These are phyloP conservation scores for Telenomus remus DNA, from an alignment of 1,140 invertebrate genomes.

Conservation along the genomic window DNA sequence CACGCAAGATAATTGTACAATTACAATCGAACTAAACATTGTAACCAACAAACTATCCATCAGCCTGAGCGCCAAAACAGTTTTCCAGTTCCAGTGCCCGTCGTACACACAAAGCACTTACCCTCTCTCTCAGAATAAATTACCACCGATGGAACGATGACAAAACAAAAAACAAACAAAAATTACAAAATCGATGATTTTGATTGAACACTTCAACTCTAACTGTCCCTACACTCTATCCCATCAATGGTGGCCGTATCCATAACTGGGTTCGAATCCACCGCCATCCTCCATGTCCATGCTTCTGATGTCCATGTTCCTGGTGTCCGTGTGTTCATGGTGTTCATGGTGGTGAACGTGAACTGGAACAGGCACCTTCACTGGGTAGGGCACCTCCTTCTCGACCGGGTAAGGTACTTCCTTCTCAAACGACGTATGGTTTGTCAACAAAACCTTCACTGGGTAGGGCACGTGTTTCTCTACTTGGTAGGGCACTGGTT, in stretches of 20 bases:
- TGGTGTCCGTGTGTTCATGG: slow-evolving; percentile 41
- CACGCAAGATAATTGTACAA: no score
- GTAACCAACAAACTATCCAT: not conserved
- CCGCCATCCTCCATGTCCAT: slow-evolving; percentile 35
- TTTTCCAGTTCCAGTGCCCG: not conserved
- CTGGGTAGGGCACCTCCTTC: slow-evolving; percentile 84
- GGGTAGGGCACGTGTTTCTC: slow-evolving; percentile 85
- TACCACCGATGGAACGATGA: no score
- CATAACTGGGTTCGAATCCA: slow-evolving; percentile 55
- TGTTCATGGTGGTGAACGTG: slow-evolving; percentile 70
- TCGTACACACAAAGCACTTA: slow-evolving; percentile 13
- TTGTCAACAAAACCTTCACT: slow-evolving; percentile 87
- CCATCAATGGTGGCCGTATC: slow-evolving; percentile 37
- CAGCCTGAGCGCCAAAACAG: no score
- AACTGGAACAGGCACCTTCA: slow-evolving; percentile 82
- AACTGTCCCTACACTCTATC: slow-evolving; percentile 13
- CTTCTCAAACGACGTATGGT: slow-evolving; percentile 84
- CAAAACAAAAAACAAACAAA: no score
- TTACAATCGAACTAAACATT: no score
- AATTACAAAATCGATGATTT: no score
- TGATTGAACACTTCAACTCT: slow-evolving; percentile 14
- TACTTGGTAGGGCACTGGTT: slow-evolving; percentile 80
- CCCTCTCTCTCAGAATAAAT: no score
- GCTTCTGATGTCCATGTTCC: slow-evolving; percentile 11
- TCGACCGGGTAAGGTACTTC: slow-evolving; percentile 83